Conservation (phyloP, 2,797 vertebrate genomes). For the Tapera naevia region DNA sequence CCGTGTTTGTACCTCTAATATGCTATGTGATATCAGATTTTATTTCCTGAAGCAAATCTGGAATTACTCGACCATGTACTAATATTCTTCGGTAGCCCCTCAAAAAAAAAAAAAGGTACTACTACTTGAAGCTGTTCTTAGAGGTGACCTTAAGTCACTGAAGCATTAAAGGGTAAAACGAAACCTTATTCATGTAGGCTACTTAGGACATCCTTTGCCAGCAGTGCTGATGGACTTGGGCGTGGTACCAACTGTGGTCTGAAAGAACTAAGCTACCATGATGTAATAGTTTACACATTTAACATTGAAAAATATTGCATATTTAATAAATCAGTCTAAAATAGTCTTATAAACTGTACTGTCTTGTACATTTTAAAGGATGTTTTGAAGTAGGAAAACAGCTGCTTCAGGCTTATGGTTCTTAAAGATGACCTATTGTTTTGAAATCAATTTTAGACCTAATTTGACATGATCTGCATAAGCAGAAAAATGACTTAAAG, state of each 20-base stretch:
- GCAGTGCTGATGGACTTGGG: neutral
- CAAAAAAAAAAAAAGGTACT: too few species aligned
- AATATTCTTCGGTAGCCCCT: neutral
- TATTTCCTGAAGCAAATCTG: neutral
- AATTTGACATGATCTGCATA: neutral
- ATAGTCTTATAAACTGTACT: neutral
- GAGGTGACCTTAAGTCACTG: neutral
- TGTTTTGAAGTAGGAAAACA: neutral
- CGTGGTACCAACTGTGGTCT: neutral
- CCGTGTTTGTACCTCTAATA: neutral
- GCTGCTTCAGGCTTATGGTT: fast-evolving
- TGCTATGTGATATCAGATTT: neutral
- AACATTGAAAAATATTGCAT: neutral
- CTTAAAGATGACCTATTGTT: neutral
- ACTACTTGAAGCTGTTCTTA: neutral
- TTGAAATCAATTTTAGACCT: neutral
- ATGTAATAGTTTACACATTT: neutral
- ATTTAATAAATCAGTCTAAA: neutral
- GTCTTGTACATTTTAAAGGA: neutral
- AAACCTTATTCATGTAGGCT: neutral
- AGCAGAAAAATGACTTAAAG: neutral
- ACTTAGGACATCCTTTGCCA: neutral
- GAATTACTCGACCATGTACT: neutral
- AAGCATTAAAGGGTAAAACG: neutral
- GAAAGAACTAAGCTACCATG: neutral